Evolutionary conservation across 2,797 vertebrate species (phyloP), one percentile per base, ranked within the genome.

Genomic region (Diplodus sargus): DNA sequence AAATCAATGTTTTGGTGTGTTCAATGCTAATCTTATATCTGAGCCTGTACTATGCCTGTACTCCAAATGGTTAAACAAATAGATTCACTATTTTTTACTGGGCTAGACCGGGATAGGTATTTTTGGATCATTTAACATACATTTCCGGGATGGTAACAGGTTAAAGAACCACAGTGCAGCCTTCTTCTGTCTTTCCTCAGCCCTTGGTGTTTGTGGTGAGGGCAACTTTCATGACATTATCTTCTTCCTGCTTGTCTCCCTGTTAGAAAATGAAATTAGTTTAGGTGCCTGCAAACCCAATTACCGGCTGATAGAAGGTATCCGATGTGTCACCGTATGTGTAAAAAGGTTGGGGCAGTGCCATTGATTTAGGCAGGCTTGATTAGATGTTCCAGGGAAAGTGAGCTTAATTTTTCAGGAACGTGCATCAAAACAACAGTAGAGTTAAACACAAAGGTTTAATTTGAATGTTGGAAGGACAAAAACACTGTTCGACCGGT

Each of bases 241-340:
- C 83, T 74, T 88, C 86, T 87, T 91, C 83, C 90, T 87, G 85
- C 77, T 87, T 83, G 84, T 80, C 72, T 81, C 78, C 83, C 61
- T 77, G 68, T 88, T 86, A 82, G 85, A 90, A 89, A 90, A 89
- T 84, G 66, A 87, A 93, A 93, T 92, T 89, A 89, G 85, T 85
- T 92, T 91, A 93, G 90, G 74, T 42, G 65, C 80, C 82, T 73
- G 80, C 79, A 91, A 94, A 94, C 83, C 74, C 74, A 92, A 93
- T 94, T 93, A 92, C 57, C 15, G 63, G 60, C 78, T 68, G 80
- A 89, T 85, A 78, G 85, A 84, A 81, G 70, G 85, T 58, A 77
- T 90, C 83, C 76, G 23, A 86, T 78, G 84, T 90, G 90, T 85
- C 90, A 87, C 66, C 49, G 20, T 65, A 73, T 79, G 75, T 90